Evolutionary conservation across 2,888 invertebrate genomes (phyloP).

Genomic region (Lepidochrysops patricia): DNA sequence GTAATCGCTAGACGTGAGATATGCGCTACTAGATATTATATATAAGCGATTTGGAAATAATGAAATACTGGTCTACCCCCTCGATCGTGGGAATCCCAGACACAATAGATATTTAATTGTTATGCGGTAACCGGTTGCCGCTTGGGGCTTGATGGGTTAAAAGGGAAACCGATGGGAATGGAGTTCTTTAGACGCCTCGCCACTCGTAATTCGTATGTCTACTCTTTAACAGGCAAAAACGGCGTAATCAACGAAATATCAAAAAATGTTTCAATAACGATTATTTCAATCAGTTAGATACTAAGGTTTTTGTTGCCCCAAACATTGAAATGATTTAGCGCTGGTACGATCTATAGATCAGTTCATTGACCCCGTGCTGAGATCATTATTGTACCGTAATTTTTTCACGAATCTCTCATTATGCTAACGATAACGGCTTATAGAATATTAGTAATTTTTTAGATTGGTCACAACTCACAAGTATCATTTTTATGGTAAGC

Average conservation of each 20-base stretch:
- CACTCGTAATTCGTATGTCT: no score
- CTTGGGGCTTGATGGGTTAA: no score
- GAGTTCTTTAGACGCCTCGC: no score
- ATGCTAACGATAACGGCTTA: not conserved
- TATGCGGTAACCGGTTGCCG: no score
- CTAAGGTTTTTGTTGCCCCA: not conserved
- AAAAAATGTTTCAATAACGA: not conserved
- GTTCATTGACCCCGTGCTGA: conserved; percentile 7
- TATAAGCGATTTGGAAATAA: not conserved
- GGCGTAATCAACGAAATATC: not conserved
- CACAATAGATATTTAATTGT: no score
- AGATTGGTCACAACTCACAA: no score
- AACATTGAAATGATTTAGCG: not conserved
- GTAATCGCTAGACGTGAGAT: no score
- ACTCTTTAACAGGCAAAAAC: not conserved
- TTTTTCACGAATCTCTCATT: conserved; percentile 10
- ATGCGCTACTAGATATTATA: not conserved
- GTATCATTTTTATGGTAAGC: no score
- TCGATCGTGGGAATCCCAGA: no score
- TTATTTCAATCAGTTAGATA: not conserved
- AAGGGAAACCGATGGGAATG: no score
- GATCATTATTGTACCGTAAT: conserved; percentile 7
- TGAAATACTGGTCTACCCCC: no score
- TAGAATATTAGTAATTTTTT: conserved; percentile 2
- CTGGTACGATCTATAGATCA: not conserved